These are phyloP conservation scores for Tenebrio molitor DNA, from an alignment of 1,140 invertebrate genomes.

Conservation along the genomic window DNA sequence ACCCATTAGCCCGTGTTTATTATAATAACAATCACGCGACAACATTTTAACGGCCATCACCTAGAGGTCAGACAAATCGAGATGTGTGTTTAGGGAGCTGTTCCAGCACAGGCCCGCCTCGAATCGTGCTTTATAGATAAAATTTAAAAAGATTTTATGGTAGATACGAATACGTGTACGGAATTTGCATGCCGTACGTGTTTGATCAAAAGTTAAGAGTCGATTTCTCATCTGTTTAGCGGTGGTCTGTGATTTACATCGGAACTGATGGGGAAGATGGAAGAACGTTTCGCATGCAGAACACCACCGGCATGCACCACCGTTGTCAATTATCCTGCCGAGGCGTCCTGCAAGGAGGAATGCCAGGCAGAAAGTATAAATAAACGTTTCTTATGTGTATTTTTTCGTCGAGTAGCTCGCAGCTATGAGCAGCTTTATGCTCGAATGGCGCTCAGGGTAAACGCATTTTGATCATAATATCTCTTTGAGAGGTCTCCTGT, in stretches of 20 bases:
- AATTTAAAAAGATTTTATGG: slow-evolving; percentile 33
- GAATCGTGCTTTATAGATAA: slow-evolving; percentile 31
- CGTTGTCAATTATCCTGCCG: not conserved
- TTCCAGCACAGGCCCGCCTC: slow-evolving; percentile 4
- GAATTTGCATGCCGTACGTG: slow-evolving; percentile 39
- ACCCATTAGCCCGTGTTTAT: slow-evolving; percentile 37
- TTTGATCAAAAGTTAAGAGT: slow-evolving; percentile 34
- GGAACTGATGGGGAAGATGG: no score
- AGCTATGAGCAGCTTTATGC: slow-evolving; percentile 43
- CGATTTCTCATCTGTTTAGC: slow-evolving; percentile 32
- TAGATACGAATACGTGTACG: slow-evolving; percentile 30
- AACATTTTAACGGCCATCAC: slow-evolving; percentile 25
- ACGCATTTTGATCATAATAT: slow-evolving; percentile 43
- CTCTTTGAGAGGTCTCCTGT: slow-evolving; percentile 31
- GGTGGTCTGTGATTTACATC: slow-evolving; percentile 29
- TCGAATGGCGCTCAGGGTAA: slow-evolving; percentile 25
- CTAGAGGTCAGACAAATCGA: slow-evolving; percentile 23
- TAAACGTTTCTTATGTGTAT: slow-evolving; percentile 19
- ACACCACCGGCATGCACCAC: not conserved
- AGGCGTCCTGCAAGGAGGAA: no score
- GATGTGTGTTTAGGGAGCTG: slow-evolving; percentile 29
- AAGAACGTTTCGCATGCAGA: slow-evolving; percentile 14
- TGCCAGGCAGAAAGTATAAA: not conserved
- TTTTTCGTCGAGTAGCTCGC: slow-evolving; percentile 13
- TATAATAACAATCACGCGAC: slow-evolving; percentile 36